Evolutionary conservation across 2,113 vertebrate species (phyloP), one percentile per base, ranked within the genome.

Genomic region (Nannospalax galili): DNA sequence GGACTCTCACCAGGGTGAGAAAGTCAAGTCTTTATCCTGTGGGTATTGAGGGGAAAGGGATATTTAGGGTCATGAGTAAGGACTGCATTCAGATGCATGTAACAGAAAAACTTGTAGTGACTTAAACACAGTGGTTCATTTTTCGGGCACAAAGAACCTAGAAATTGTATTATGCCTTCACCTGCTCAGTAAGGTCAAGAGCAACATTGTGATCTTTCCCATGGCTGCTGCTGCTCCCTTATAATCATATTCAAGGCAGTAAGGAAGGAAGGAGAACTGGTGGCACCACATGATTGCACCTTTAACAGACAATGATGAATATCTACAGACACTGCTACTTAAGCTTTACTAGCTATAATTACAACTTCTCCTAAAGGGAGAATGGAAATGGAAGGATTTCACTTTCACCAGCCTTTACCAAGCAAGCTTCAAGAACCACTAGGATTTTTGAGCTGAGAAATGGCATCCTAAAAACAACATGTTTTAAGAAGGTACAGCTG

Each of bases 11-110:
- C 73, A 92, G 16, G 37, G 32, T 24, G 56, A 90, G 35, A 52
- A 84, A 79, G 90, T 5, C 9, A 30, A 40, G 28, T 10, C 52
- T 88, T 90, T 65, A 78, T 58, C 65, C 32, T 45, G 4, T 70
- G 67, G 58, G 17, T 70, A 73, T 1, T 37, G 8, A 32, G 62
- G 69, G 20, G 78, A 87, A 12, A 16, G 4, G 14, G 48, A 26
- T 48, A 97, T 56, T 85, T 85, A 75, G 87, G 45, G 82, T 73
- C 40, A 48, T 84, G n/a, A 92, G 28, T 90, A 48, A 84, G 64
- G 17, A 91, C 82, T 70, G 64, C 20, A 26, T 80, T 48, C 82
- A 88, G 75, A 56, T 60, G 56, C 69, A 37, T 16, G 15, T 85
- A 67, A 91, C 24, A 85, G 67, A 91, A 90, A 96, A 92, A 78